These are phyloP conservation scores for Arion vulgaris DNA, from an alignment of 1,140 invertebrate species.

Conservation along the genomic window DNA sequence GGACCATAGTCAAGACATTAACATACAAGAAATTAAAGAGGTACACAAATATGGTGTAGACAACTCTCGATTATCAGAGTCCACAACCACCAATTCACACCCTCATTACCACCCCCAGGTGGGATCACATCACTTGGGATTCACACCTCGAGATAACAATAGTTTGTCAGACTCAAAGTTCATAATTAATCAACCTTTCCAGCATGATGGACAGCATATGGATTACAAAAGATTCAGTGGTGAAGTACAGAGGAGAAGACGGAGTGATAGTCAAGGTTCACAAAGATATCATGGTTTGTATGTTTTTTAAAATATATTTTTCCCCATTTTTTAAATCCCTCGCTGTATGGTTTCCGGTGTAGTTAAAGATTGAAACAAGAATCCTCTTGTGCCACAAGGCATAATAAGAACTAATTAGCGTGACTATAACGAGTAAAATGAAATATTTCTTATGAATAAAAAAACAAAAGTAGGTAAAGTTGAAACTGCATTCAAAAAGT, in stretches of 20 bases:
- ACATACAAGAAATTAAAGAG: constrained; percentile 6
- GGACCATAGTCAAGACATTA: not conserved
- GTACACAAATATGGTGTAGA: constrained; percentile 13
- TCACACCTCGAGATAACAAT: constrained; percentile 21
- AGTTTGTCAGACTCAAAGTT: constrained; percentile 11
- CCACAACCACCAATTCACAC: constrained; percentile 14
- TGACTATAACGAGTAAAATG: too few relatives aligned
- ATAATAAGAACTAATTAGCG: too few relatives aligned
- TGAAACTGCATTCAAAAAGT: too few relatives aligned
- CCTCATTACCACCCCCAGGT: not conserved
- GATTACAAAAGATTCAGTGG: constrained; percentile 30
- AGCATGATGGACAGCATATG: constrained; percentile 9
- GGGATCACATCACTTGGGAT: not conserved
- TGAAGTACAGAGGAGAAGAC: not conserved
- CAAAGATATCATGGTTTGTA: constrained; percentile 32
- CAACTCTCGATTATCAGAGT: not conserved
- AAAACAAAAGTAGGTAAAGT: too few relatives aligned
- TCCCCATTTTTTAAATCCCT: too few relatives aligned
- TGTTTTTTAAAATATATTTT: too few relatives aligned
- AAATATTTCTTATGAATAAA: too few relatives aligned
- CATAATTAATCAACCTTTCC: constrained; percentile 20
- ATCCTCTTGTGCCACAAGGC: too few relatives aligned
- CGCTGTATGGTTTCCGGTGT: too few relatives aligned
- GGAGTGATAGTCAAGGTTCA: constrained; percentile 23
- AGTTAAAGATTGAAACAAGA: too few relatives aligned